Evolutionary conservation across 2,888 invertebrate species (phyloP).

Genomic region (Cylloceria caligata): DNA sequence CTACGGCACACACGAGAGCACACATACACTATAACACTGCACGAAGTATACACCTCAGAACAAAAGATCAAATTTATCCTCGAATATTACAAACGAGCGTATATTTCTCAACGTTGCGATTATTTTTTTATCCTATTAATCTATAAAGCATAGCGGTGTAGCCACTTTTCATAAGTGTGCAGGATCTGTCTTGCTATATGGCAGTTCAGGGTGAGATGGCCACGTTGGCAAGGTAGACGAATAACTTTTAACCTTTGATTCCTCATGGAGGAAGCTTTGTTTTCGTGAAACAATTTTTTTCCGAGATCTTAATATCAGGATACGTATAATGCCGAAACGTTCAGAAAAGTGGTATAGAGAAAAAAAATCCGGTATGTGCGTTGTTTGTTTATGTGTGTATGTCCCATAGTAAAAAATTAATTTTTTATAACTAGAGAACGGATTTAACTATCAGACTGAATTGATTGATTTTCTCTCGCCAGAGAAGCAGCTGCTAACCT

Average conservation of each 20-base stretch:
- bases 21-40: constrained; percentile 5
- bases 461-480: no score
- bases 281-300: no score
- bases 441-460: no score
- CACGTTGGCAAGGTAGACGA: not conserved
- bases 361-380: no score
- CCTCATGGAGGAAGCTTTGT: not conserved
- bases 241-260: not conserved
- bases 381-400: no score
- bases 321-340: no score
- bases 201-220: not conserved
- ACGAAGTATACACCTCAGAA: constrained; percentile 31
- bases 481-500: no score
- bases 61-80: constrained; percentile 63
- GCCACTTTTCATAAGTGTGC: constrained; percentile 33
- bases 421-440: no score
- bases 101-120: constrained; percentile 57
- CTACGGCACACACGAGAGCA: constrained; percentile 23
- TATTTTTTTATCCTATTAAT: constrained; percentile 51
- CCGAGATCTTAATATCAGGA: no score
- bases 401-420: no score
- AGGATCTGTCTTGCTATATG: not conserved
- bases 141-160: constrained; percentile 16
- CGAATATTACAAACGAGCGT: constrained; percentile 61
- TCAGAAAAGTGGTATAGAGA: no score